Percentiles rank a stretch among this genome's conserved stretches.
Evolutionary conservation across 2,113 vertebrate genomes (phyloP).

Genomic region (Calonectris borealis): DNA sequence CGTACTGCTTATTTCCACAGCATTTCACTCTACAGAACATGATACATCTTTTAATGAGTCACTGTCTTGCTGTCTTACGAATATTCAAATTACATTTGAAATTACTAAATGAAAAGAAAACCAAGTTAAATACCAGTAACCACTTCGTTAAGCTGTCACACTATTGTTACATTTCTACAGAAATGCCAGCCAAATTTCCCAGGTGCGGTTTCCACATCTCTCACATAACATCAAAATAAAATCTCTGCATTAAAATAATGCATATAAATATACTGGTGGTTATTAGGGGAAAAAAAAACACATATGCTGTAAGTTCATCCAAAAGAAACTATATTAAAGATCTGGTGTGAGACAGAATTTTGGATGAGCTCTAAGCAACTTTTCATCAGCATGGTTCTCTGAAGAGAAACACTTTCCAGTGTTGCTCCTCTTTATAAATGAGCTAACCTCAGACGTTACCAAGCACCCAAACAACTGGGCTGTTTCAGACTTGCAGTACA

Average conservation of each 20-base stretch:
- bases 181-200: slow-evolving; percentile 48
- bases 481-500: slow-evolving; percentile 39
- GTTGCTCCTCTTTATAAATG: slow-evolving; percentile 59
- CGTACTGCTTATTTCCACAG: not conserved
- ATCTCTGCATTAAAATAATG: slow-evolving; percentile 32
- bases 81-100: not conserved
- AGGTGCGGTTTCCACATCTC: slow-evolving; percentile 11
- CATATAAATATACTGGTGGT: slow-evolving; percentile 16
- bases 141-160: slow-evolving; percentile 44
- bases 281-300: not conserved
- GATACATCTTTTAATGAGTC: not conserved
- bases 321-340: slow-evolving; percentile 72
- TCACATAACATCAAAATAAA: slow-evolving; percentile 29
- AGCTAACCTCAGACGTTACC: slow-evolving; percentile 58
- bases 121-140: slow-evolving; percentile 8
- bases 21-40: not conserved
- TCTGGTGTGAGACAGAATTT: slow-evolving; percentile 55
- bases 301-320: slow-evolving; percentile 18
- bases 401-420: slow-evolving; percentile 67
- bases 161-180: not conserved
- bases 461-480: slow-evolving; percentile 46
- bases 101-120: not conserved
- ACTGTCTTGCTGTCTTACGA: not conserved
- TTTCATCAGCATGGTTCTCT: slow-evolving; percentile 68
- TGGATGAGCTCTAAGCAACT: slow-evolving; percentile 58